phyloP scores from a whole-genome alignment of 2,113 vertebrate genomes.

The Pundamilia nyererei region DNA sequence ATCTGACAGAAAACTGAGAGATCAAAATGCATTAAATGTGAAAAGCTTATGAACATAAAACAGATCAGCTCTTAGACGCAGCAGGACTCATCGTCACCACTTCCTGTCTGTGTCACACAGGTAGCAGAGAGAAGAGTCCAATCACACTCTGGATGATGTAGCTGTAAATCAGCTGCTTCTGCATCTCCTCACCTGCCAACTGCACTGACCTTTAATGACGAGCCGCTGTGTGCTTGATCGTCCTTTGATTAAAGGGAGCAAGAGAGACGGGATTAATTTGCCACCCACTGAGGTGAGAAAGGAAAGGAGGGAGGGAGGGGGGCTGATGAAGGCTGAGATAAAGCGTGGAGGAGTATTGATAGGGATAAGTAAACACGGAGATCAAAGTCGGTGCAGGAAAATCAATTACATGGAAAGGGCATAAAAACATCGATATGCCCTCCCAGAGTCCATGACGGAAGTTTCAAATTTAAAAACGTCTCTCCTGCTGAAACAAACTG shows the following conservation, averaged over 20 bases:
- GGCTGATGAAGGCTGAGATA: not conserved
- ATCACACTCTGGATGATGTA: not conserved
- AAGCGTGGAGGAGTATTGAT: slow-evolving; percentile 17
- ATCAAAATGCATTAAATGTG: not conserved
- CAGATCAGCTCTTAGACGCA: not conserved
- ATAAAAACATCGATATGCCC: not conserved
- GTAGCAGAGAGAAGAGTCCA: not conserved
- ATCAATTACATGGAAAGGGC: not conserved
- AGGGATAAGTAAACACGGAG: slow-evolving; percentile 9
- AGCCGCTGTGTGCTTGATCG: not conserved
- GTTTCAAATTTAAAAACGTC: not conserved
- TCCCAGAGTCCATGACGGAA: not conserved
- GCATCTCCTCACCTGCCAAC: not conserved
- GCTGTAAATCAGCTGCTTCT: not conserved
- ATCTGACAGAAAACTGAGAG: not conserved
- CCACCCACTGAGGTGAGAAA: not conserved
- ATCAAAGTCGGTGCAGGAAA: not conserved
- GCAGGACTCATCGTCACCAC: not conserved
- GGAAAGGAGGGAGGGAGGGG: not conserved
- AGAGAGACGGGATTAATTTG: slow-evolving; percentile 18
- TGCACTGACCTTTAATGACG: slow-evolving; percentile 41
- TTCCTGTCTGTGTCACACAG: not conserved
- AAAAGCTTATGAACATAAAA: not conserved
- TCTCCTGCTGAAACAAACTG: not conserved
- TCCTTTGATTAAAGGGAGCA: slow-evolving; percentile 36